phyloP scores from a whole-genome alignment of 2,113 vertebrate species.

The Lanius collurio region DNA sequence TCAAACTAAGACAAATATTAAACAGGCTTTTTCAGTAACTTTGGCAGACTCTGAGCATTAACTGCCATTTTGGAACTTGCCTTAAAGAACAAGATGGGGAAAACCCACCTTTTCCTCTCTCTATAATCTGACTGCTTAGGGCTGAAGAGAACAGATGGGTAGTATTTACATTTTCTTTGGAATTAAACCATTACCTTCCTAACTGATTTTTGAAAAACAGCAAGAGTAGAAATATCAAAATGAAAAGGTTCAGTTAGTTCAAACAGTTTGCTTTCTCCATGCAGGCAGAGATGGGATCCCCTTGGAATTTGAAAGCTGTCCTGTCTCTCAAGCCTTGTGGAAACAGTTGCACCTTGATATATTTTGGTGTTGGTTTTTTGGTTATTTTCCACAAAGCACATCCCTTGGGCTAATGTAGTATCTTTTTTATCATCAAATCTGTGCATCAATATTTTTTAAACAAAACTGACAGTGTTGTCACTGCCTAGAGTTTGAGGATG shows the following conservation, averaged over 20 bases:
- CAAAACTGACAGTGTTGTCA: not conserved
- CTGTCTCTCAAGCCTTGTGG: not conserved
- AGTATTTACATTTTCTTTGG: not conserved
- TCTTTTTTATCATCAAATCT: not conserved
- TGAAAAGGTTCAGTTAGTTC: not conserved
- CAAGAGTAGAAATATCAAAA: not conserved
- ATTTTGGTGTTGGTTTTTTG: not conserved
- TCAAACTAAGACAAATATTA: constrained; percentile 11
- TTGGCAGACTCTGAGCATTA: constrained; percentile 9
- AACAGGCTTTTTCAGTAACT: constrained; percentile 30
- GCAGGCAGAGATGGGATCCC: rapidly evolving
- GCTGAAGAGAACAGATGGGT: not conserved
- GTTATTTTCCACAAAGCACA: not conserved
- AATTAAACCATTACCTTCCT: not conserved
- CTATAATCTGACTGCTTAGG: not conserved
- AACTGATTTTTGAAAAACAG: not conserved
- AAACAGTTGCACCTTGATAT: not conserved
- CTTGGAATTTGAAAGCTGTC: not conserved
- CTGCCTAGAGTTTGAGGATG: not conserved
- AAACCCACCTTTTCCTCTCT: not conserved
- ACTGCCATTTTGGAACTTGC: not conserved
- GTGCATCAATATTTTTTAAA: not conserved
- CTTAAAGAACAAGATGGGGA: not conserved
- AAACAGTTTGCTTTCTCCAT: not conserved
- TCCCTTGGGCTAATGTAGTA: not conserved